Evolutionary conservation across 1,140 invertebrate species (phyloP), one percentile per base, ranked within the genome.

Genomic region (Euwallacea fornicatus): DNA sequence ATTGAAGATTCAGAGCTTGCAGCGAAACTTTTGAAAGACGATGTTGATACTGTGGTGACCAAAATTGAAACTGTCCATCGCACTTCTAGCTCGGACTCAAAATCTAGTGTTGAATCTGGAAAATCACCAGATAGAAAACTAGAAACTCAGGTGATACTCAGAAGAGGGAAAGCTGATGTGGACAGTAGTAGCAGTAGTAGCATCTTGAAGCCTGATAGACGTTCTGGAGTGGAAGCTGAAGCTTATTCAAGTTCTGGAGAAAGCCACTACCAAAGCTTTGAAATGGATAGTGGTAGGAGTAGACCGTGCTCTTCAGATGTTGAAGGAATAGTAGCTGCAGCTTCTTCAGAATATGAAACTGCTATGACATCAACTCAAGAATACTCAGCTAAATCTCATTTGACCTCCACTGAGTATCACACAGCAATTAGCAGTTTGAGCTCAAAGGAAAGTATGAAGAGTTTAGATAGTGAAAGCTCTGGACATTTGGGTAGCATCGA

Each of bases 221-320:
- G 86, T 81, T 90, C 89, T 7, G 86, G 86, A 21, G 84, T 88
- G 42, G 89, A 91, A 77, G 83, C 88, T 21, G 92, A 94, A 82
- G 82, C 87, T 21, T 91, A 89, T 81, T 95, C 93, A 0, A 95
- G 93, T 83, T 95, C 93, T n/a, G 87, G 92, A 56, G 93, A 94
- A 75, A 95, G 93, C 80, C 90, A 92, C 75, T 95, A 95, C 80
- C 92, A 94, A 70, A 95, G 93, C 64, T 93, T 93, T 81, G 93
- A 95, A 76, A 89, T 90, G 43, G 88, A 91, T 67, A 88, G 85
- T 60, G 86, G 83, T 13, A 84, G 84, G 42, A 93, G 93, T 81
- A 85, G 94, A 77, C 94, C 94, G 0, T 88, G 91, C 66, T 96
- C 93, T 2, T 94, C 93, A 0, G 94, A 96, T 81, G 82, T 95